Base-by-base conservation (phyloP, 2,113 vertebrate genomes). In the Bucco capensis region DNA sequence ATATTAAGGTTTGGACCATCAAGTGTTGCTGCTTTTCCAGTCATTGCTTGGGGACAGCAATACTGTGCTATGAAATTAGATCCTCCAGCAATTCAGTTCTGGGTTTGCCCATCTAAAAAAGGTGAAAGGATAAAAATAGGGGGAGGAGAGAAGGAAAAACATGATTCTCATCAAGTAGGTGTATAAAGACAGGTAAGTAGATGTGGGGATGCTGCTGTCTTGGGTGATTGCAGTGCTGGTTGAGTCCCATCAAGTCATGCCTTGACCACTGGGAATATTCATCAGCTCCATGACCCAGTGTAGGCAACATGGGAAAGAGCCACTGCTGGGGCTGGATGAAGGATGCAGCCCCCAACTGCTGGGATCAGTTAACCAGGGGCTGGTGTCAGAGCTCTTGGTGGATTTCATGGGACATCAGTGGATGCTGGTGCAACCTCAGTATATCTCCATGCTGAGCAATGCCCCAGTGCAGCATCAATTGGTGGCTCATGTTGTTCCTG, bases 401-500 rank as follows among this genome's bases (percentile, higher is more conserved):
- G 38, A 30, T 60, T 65, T 60, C 31, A 8, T 22, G 71, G 28
- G n/a, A 17, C 0, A 2, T 33, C 24, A 23, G 28, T 5, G 44
- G n/a, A 16, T 62, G n/a, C 28, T 51, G 35, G 17, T 35, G 35
- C 49, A n/a, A 22, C 37, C 40, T 79, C 1, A 1, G 27, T n/a
- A 6, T 3, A 1, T 44, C 71, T 77, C 46, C 11, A 0, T 12
- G 19, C 49, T 24, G n/a, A 73, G 49, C 5, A 40, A 38, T 33
- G 42, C 49, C 17, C 56, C n/a, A n/a, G n/a, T n/a, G n/a, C n/a
- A n/a, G n/a, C n/a, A n/a, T n/a, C n/a, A n/a, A n/a, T n/a, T n/a
- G n/a, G n/a, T n/a, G 3, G 21, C 33, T 71, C 0, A 3, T 12
- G n/a, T 46, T 58, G 53, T 58, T 46, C 12, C 0, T 15, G 21